phyloP scores from a whole-genome alignment of 2,797 vertebrate genomes.

The Oreochromis grahami region DNA sequence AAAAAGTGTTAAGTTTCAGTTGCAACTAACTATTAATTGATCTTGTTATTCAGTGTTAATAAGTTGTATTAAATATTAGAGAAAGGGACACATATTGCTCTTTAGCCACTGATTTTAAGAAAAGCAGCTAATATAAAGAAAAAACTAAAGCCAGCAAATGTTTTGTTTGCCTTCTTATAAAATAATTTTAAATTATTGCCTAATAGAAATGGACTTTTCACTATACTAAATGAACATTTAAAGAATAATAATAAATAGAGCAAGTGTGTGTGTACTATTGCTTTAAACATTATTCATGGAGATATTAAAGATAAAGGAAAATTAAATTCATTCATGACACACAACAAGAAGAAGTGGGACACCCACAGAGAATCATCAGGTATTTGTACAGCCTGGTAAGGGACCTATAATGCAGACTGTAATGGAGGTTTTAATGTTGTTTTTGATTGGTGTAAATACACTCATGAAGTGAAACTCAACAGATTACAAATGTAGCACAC shows the following conservation, averaged over 20 bases:
- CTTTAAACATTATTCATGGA: neutral
- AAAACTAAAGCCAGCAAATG: neutral
- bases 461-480: neutral
- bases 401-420: neutral
- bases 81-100: fast-evolving
- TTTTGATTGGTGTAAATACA: neutral
- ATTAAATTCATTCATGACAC: fast-evolving
- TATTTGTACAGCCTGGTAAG: neutral
- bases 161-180: fast-evolving
- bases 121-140: neutral
- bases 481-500: neutral
- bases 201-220: fast-evolving
- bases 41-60: neutral
- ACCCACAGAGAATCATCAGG: fast-evolving
- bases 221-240: neutral
- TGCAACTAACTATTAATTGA: neutral
- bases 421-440: neutral
- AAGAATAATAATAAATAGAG: neutral
- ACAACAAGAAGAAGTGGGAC: neutral
- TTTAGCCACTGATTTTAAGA: neutral
- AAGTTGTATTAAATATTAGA: neutral
- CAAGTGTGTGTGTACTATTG: neutral
- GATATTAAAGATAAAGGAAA: neutral
- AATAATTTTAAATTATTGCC: neutral
- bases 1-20: neutral